Conservation (phyloP, 2,797 vertebrate species). For the Coregonus suidteri region DNA sequence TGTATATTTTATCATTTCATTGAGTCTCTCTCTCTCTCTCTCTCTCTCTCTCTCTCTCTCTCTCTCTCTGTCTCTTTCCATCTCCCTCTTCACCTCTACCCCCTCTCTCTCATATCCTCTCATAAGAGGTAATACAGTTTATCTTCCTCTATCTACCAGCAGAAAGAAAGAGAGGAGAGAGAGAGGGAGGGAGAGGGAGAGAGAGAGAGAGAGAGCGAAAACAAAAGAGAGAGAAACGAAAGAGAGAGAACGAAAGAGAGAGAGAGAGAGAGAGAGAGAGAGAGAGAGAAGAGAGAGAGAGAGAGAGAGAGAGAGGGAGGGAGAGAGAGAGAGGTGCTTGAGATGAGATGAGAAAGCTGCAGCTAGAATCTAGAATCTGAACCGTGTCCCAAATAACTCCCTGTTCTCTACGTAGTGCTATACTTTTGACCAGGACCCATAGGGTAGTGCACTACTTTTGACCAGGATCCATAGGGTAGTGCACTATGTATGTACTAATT, state of each 20-base stretch:
- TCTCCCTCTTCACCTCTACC: slow-evolving; percentile 28
- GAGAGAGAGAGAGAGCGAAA: slow-evolving; percentile 21
- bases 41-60: slow-evolving; percentile 32
- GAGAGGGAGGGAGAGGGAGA: no score
- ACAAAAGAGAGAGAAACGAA: background rate
- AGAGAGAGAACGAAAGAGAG: slow-evolving; percentile 14
- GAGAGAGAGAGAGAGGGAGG: slow-evolving; percentile 24
- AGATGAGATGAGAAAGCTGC: no score
- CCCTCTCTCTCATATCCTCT: slow-evolving; percentile 31
- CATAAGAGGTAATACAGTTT: slow-evolving; percentile 61
- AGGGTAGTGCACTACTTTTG: no score
- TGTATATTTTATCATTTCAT: no score
- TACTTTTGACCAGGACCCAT: no score
- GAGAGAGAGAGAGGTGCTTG: background rate
- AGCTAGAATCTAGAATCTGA: no score
- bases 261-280: slow-evolving; percentile 21
- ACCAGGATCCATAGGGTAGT: no score
- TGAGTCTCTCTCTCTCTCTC: background rate
- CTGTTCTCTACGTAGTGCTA: no score
- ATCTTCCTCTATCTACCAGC: no score
- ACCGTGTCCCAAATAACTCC: no score
- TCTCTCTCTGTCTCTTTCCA: background rate
- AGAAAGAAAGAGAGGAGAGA: no score
- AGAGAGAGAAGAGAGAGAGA: slow-evolving; percentile 19
- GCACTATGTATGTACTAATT: no score